Base-by-base conservation (phyloP, 1,140 invertebrate genomes). In the Diorhabda elongata region DNA sequence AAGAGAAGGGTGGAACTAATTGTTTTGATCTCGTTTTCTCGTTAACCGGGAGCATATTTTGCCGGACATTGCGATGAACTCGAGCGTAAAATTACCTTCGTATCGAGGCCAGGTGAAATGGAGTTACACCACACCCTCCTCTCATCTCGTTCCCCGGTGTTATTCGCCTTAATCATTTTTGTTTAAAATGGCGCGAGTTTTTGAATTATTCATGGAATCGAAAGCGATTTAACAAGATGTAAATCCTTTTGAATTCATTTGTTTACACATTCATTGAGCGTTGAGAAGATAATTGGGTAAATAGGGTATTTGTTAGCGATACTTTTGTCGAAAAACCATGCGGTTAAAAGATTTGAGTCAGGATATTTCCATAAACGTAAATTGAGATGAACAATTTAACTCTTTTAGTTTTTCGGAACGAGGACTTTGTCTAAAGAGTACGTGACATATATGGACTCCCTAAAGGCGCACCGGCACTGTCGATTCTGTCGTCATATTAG, bases 191-290 rank as follows among this genome's bases (percentile, higher is more conserved):
- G 62, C 47, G 62, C 44, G 44, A 42, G 44, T 52, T 52, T 52
- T 45, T 64, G 62, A 64, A 64, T 64, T 11, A 64, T 64, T 64
- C 62, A 64, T 64, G 62, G 44, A 64, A 64, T 64, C 62, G 26
- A 52, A 44, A 64, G 11, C 8, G 42, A 64, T 47, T 64, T 64
- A 52, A 64, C 44, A 26, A 11, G 41, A 64, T 64, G 62, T 45
- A 64, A 64, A 64, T 64, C 44, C 62, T 41, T 47, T n/a, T 42
- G 7, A 52, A 64, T 64, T 64, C 62, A 45, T 64, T 64, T 64
- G 47, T 64, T 64, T 64, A 64, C 42, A 8, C 58, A 62, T 61
- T 68, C 42, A 61, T 61, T 61, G 42, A 41, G 61, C n/a, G 11
- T 7, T n/a, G 11, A 44, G 44, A 44, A 44, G 44, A 45, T 44